Base-by-base conservation (phyloP, 1,140 invertebrate genomes). In the Lasioglossum albipes region DNA sequence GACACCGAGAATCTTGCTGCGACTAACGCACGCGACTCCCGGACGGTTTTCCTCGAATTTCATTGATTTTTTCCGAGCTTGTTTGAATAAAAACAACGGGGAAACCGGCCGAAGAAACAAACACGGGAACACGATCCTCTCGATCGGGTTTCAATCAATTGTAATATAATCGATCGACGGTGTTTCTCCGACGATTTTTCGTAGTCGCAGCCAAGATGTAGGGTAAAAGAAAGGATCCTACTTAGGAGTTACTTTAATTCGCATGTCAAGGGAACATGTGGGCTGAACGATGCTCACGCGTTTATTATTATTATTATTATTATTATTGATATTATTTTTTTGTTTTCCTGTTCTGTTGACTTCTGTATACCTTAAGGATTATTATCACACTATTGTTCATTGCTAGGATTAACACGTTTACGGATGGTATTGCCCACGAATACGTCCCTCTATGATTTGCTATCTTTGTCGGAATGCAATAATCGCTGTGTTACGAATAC, bases 371-470 rank as follows among this genome's bases (percentile, higher is more conserved):
- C 77, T 68, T 75, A 79, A 80, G 59, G 49, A 72, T 42, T 13
- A 74, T 81, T 67, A 86, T 83, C 82, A 73, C 82, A 73, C 62
- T 76, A 79, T 77, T 73, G 75, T n/a, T 84, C 66, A 79, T 84
- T 31, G 45, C 20, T 79, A 45, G 10, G n/a, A 69, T 27, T 41
- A 57, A 59, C 45, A 13, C 9, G 49, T 75, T 80, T 68, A 54
- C 54, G 54, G 68, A 62, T 79, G 70, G 72, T 79, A 76, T 86
- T 81, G 0, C 76, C 71, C 72, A 31, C 27, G 41, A 5, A 75
- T 16, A 45, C 66, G 65, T 45, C 54, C 57, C 36, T 27, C 6
- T 80, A 59, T 69, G 16, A 57, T 69, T 69, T 66, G 49, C 42
- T 52, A 68, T 49, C 2, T 80, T 66, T 54, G n/a, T 80, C 78